Base-by-base conservation (phyloP, 2,113 vertebrate genomes). In the Podilymbus podiceps region DNA sequence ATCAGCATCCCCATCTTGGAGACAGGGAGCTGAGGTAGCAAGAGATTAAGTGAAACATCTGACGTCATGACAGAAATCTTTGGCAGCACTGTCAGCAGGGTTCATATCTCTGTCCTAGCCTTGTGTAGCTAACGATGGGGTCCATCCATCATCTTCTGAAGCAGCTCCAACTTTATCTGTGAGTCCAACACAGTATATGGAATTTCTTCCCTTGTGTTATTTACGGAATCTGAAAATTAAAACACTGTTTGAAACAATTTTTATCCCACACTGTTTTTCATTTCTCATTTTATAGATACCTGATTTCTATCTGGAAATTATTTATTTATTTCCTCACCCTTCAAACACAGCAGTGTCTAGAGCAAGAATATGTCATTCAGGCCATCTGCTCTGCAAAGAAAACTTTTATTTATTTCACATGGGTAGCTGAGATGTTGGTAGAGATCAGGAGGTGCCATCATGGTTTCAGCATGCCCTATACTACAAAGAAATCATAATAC, bases 1-100 rank as follows among this genome's bases (percentile, higher is more conserved):
- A 82, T 95, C 94, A 95, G 12, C 67, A 85, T 83, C 22, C 60
- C 25, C 35, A 35, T 69, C 71, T 22, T 69, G 63, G 28, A 85
- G 42, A 76, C 0, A 6, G 16, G 31, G 55, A 92, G 78, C 71
- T 94, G 91, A 92, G 50, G 84, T 85, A 95, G 71, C 53, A 92
- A 89, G 91, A 92, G 84, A 96, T 97, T 94, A 94, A 95, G 87
- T 88, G 83, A 67, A 69, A 72, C 1, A 0, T 68, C 87, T 85
- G 91, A 95, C 38, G 77, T 93, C 67, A 82, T 85, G 74, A 90
- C 91, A 94, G 84, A 95, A 94, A 89, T 89, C 71, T 91, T 94
- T 80, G 89, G 67, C 93, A 94, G 46, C 2, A 12, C 19, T 95
- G 89, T 93, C 94, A 89, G 38, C 1, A 3, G 62, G 71, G 66